A percentile compares a stretch with the other conserved stretches of the same genome.
phyloP scores from a whole-genome alignment of 2,888 invertebrate genomes.

The Uloborus plumipes region DNA sequence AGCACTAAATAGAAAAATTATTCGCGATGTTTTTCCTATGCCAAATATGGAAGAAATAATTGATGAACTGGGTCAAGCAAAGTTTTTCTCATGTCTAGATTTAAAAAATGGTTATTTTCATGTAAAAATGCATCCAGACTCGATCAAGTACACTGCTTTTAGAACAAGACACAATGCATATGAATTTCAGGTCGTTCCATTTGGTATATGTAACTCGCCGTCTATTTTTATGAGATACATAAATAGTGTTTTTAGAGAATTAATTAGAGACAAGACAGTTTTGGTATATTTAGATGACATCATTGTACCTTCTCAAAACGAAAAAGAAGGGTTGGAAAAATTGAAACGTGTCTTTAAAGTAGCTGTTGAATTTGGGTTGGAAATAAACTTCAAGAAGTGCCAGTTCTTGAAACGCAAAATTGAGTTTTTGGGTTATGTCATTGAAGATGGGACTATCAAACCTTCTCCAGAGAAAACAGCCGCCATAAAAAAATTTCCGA shows the following conservation, averaged over 20 bases:
- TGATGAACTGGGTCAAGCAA: slow-evolving; percentile 7
- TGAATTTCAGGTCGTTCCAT: neutral
- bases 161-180: neutral
- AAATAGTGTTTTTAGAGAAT: neutral
- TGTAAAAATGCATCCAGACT: neutral
- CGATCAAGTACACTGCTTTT: neutral
- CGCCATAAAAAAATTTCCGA: neutral
- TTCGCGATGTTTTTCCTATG: slow-evolving; percentile 18
- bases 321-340: neutral
- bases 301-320: neutral
- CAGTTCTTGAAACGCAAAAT: slow-evolving; percentile 8
- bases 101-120: slow-evolving; percentile 32
- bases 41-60: slow-evolving; percentile 20
- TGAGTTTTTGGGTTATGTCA: slow-evolving; percentile 24
- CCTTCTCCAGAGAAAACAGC: slow-evolving; percentile 7
- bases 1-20: slow-evolving; percentile 5
- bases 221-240: neutral
- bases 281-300: neutral
- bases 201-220: neutral
- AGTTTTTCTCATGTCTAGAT: slow-evolving; percentile 8
- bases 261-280: neutral
- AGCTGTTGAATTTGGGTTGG: slow-evolving; percentile 7
- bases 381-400: slow-evolving; percentile 40
- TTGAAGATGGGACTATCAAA: slow-evolving; percentile 23
- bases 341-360: slow-evolving; percentile 1